Conservation (phyloP, 2,113 vertebrate genomes). For the Triplophysa rosa region DNA sequence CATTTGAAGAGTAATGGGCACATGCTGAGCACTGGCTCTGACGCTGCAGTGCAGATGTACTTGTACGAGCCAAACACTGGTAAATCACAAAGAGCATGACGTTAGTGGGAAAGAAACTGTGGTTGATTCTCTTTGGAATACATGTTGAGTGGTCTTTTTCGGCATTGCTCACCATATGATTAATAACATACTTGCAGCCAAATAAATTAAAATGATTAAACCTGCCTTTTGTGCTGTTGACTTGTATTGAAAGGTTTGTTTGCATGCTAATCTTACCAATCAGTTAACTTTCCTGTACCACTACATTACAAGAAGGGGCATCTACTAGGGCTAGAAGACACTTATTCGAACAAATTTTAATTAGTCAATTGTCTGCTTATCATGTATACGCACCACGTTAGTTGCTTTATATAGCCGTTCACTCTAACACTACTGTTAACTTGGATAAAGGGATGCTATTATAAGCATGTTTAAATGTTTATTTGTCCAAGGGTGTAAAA, state of each 20-base stretch:
- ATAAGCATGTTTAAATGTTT: too few species aligned
- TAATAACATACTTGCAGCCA: background rate
- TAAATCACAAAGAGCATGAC: conserved; percentile 4
- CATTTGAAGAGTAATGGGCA: conserved; percentile 27
- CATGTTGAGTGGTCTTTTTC: background rate
- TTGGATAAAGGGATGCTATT: too few species aligned
- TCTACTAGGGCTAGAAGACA: too few species aligned
- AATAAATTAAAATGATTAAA: background rate
- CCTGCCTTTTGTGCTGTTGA: background rate
- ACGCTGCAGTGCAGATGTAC: conserved; percentile 20
- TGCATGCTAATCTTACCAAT: background rate
- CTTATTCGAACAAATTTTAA: too few species aligned
- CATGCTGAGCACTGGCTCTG: conserved; percentile 20
- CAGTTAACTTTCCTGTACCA: background rate
- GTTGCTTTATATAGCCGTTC: too few species aligned
- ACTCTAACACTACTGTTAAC: too few species aligned
- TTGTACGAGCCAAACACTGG: background rate
- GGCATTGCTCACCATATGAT: background rate
- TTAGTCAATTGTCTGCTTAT: too few species aligned
- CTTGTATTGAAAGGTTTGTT: too few species aligned
- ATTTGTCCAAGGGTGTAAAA: too few species aligned
- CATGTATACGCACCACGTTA: too few species aligned
- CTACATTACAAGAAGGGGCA: background rate
- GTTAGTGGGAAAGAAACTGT: background rate
- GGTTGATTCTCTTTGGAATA: conserved; percentile 14